A percentile compares a stretch with the other conserved stretches of the same genome.
These are phyloP conservation scores for Lasaia peninsularis DNA, from an alignment of 1,140 invertebrate species.

Conservation along the genomic window DNA sequence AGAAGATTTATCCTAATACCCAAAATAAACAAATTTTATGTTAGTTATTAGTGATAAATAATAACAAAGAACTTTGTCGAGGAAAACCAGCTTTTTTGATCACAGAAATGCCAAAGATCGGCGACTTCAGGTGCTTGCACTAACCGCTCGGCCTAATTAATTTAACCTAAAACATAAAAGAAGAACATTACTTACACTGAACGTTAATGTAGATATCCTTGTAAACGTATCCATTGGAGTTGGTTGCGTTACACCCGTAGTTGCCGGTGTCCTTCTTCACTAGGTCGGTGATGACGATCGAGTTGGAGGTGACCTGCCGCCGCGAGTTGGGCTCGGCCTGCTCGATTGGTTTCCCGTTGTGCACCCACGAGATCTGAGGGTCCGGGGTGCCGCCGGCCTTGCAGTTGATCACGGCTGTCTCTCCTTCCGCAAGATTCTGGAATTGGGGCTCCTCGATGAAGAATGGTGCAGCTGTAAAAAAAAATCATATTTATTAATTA, in stretches of 20 bases:
- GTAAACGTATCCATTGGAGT: conserved; percentile 98
- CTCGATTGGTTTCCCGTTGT: conserved; percentile 94
- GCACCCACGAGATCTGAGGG: conserved; percentile 96
- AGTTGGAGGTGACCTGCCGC: conserved; percentile 82
- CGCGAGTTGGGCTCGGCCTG: conserved; percentile 87
- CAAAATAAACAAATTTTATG: too few species aligned
- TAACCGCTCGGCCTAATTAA: too few species aligned
- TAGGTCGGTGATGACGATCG: conserved; percentile 90
- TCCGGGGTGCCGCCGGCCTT: conserved; percentile 91
- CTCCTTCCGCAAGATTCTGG: conserved; percentile 93
- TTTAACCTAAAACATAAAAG: too few species aligned
- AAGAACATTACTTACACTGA: conserved; percentile 80
- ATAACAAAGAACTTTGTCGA: too few species aligned
- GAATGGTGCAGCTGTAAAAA: conserved; percentile 87
- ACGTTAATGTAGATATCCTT: conserved; percentile 99
- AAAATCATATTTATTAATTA: conserved; percentile 11
- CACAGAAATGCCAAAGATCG: too few species aligned
- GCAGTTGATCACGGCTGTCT: conserved; percentile 92
- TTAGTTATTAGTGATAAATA: too few species aligned
- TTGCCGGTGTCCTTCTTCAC: conserved; percentile 96
- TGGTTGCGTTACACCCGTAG: conserved; percentile 99
- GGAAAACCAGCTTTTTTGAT: too few species aligned
- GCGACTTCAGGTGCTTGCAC: too few species aligned
- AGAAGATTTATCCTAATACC: too few species aligned
- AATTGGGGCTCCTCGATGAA: conserved; percentile 95